Evolutionary conservation across 2,797 vertebrate genomes (phyloP), one percentile per base, ranked within the genome.

Genomic region (Spatula clypeata): DNA sequence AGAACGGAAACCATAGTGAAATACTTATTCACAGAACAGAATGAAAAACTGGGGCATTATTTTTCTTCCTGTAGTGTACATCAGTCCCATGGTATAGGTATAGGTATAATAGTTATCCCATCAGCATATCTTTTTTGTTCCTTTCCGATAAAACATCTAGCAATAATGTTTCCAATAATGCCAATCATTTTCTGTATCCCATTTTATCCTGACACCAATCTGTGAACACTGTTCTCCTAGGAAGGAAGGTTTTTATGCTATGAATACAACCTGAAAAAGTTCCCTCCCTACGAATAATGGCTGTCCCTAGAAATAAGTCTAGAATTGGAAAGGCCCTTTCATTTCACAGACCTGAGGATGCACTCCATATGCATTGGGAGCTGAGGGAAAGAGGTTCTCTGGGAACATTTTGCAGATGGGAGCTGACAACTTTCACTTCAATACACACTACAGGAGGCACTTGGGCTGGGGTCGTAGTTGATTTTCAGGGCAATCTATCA

Each of bases 401-500:
- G 29, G 69, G 29, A 86, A 29, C 23, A 51, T 15, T 31, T 51
- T 57, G 15, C 29, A 54, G 51, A 8, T 70, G 40, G 7, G 34
- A 13, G 12, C 10, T 82, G 74, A 21, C 17, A 76, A 15, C 21
- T 79, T 88, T 60, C 8, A 3, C 3, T 62, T 49, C 29, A 85
- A 1, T 14, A 20, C 1, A 1, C 5, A 0, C 13, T 26, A 4
- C 57, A 29, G 19, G 36, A 58, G 14, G 24, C 13, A 6, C 42
- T 40, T 76, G 71, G 34, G 44, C 11, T 89, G 34, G 14, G 9
- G 79, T 79, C 7, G 2, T 40, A 26, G 40, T 23, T 23, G 1
- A 49, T 69, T 75, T 55, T 32, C 49, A 26, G 58, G 51, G n/a
- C 51, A 91, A 47, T 29, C 11, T 21, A 18, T 13, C 12, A 16